Evolutionary conservation across 2,888 invertebrate genomes (phyloP).

Genomic region (Amphimallon solstitiale): DNA sequence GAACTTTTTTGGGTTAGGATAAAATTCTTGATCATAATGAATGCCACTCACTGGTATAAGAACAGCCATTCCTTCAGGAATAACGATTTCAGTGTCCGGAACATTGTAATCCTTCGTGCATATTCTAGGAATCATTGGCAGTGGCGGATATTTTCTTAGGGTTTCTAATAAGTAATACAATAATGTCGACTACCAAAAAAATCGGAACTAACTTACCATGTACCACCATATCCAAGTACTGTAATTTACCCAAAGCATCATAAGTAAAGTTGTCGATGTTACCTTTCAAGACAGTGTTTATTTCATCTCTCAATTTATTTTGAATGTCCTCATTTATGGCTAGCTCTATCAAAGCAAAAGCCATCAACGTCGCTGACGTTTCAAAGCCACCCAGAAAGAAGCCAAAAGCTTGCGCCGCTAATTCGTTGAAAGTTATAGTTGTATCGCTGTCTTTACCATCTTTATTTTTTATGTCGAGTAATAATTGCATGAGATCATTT

Average conservation of each 20-base stretch:
- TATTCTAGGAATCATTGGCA: conserved; percentile 33
- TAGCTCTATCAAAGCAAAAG: conserved; percentile 63
- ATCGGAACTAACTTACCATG: conserved; percentile 30
- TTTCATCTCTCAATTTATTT: conserved; percentile 39
- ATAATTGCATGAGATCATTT: conserved; percentile 68
- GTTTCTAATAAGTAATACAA: conserved; percentile 8
- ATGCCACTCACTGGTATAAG: conserved; percentile 68
- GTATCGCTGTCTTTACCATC: not conserved
- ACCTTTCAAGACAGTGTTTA: no score
- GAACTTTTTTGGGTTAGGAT: conserved; percentile 67
- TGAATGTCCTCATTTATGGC: conserved; percentile 58
- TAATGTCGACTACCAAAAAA: not conserved
- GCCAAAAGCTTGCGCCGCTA: conserved; percentile 63
- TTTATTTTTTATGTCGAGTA: conserved; percentile 62
- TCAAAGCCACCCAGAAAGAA: conserved; percentile 67
- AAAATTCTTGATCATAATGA: conserved; percentile 69
- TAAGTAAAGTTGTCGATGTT: no score
- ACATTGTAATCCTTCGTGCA: conserved; percentile 64
- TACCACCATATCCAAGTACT: no score
- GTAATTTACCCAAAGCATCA: no score
- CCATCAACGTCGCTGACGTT: conserved; percentile 63
- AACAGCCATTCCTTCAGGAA: conserved; percentile 66
- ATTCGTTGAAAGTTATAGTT: conserved; percentile 45
- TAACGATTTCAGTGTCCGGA: conserved; percentile 63
- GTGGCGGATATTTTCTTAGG: conserved; percentile 45